These are phyloP conservation scores for Drosophila bifasciata DNA, from an alignment of 1,140 invertebrate genomes.

Conservation along the genomic window DNA sequence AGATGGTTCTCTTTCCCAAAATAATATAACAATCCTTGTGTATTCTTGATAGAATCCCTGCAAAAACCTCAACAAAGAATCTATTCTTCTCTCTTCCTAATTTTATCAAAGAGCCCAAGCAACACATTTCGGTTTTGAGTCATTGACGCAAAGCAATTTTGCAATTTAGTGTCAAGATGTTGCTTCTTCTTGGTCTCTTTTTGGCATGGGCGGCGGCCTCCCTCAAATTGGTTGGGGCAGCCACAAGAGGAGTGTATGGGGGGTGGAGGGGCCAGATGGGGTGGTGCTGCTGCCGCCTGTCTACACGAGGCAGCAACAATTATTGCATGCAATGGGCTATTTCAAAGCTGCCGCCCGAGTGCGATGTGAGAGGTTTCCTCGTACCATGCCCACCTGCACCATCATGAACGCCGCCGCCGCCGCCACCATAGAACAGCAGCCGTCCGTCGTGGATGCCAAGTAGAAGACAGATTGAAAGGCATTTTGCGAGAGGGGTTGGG, in stretches of 20 bases:
- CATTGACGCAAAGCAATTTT: slow-evolving; percentile 82
- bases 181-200: slow-evolving; percentile 36
- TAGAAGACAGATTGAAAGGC: slow-evolving; percentile 45
- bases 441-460: slow-evolving; percentile 30
- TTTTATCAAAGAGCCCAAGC: slow-evolving; percentile 40
- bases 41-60: not conserved
- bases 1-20: slow-evolving; percentile 12
- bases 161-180: slow-evolving; percentile 80
- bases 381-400: slow-evolving; percentile 24
- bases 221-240: slow-evolving; percentile 11
- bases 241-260: not conserved
- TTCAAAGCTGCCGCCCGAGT: slow-evolving; percentile 50
- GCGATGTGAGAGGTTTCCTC: slow-evolving; percentile 32
- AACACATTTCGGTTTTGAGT: slow-evolving; percentile 68
- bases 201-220: slow-evolving; percentile 57
- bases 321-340: slow-evolving; percentile 77
- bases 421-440: slow-evolving; percentile 16
- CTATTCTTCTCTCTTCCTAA: slow-evolving; percentile 34
- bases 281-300: slow-evolving; percentile 7
- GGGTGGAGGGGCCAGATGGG: not conserved
- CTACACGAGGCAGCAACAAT: slow-evolving; percentile 71
- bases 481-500: not conserved
- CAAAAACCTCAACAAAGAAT: slow-evolving; percentile 11
- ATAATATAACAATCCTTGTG: not conserved
- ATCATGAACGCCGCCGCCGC: slow-evolving; percentile 1